A percentile compares a stretch with the other conserved stretches of the same genome.
phyloP scores from a whole-genome alignment of 2,797 vertebrate genomes.

The Sebastes variabilis region DNA sequence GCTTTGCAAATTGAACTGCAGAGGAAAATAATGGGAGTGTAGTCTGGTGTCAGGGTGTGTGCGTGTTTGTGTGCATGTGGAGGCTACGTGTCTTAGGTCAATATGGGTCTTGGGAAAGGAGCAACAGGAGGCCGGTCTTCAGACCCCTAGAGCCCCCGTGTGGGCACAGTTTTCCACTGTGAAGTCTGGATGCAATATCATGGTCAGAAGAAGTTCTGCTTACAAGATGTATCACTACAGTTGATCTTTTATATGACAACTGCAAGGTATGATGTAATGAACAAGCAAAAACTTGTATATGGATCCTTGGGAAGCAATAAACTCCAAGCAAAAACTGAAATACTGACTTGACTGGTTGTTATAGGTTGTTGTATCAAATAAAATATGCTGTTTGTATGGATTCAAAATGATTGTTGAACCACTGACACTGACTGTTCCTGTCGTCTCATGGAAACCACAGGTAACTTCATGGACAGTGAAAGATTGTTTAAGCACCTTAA shows the following conservation, averaged over 20 bases:
- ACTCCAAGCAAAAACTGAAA: not conserved
- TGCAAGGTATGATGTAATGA: not conserved
- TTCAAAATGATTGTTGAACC: not conserved
- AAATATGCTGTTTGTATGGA: not conserved
- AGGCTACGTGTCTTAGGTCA: constrained; percentile 41
- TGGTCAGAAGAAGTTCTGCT: not conserved
- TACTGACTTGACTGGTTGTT: not conserved
- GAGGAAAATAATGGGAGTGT: constrained; percentile 44
- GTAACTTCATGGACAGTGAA: not conserved
- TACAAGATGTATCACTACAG: not conserved
- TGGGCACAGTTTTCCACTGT: constrained; percentile 31
- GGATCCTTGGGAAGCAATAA: not conserved
- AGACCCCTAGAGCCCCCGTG: constrained; percentile 47
- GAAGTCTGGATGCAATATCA: not conserved
- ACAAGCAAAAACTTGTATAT: not conserved
- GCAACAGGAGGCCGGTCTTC: constrained; percentile 19
- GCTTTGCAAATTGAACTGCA: constrained; percentile 22
- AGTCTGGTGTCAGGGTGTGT: constrained; percentile 54
- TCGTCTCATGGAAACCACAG: not conserved
- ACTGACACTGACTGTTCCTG: not conserved
- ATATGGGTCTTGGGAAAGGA: constrained; percentile 3
- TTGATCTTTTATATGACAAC: constrained; percentile 22
- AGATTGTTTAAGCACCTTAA: not conserved
- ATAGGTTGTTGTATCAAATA: not conserved
- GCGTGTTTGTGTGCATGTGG: constrained; percentile 16